Base-by-base conservation (phyloP, 2,888 invertebrate species). In the Biston betularia region DNA sequence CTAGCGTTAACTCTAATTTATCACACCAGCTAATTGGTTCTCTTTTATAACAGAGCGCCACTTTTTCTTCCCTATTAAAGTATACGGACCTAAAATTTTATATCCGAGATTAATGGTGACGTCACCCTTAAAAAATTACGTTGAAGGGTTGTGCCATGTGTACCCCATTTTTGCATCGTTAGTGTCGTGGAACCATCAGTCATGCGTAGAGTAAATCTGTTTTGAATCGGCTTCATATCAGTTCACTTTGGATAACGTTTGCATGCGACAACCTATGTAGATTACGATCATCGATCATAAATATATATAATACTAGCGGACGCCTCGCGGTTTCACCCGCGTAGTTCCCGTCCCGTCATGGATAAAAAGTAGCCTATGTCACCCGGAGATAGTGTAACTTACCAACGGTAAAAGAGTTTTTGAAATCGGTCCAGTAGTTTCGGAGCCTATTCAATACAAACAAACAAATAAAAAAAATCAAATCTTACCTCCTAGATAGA, bases 121-220 rank as follows among this genome's bases (percentile, higher is more conserved):
- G 84, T 80, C 81, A 84, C 89, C 88, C 88, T 87, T 87, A 87
- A 90, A 91, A 90, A 92, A 90, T 84, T 78, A 79, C 86, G 82
- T 78, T 76, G 83, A 80, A 86, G 89, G 89, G 89, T 85, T 82
- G 83, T 74, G 76, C 71, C 46, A 49, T 49, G 49, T 58, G 58
- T 49, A 48, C n/a, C 78, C 71, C 78, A 90, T 91, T 84, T 85
- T 86, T 84, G 77, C 73, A 81, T 90, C 91, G 88, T 92, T 92
- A 90, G 83, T 83, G 79, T 80, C 75, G 71, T 63, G 53, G 65
- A 74, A 74, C 79, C 90, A 92, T 92, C 89, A 86, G 81, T 92
- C 91, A 90, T 87, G 87, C 82, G 85, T 85, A 62, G 54, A 79
- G 75, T 53, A 63, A 73, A 74, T 88, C 77, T 76, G 68, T 80